Evolutionary conservation across 2,888 invertebrate genomes (phyloP), one percentile per base, ranked within the genome.

Genomic region (Argyresthia goedartella): DNA sequence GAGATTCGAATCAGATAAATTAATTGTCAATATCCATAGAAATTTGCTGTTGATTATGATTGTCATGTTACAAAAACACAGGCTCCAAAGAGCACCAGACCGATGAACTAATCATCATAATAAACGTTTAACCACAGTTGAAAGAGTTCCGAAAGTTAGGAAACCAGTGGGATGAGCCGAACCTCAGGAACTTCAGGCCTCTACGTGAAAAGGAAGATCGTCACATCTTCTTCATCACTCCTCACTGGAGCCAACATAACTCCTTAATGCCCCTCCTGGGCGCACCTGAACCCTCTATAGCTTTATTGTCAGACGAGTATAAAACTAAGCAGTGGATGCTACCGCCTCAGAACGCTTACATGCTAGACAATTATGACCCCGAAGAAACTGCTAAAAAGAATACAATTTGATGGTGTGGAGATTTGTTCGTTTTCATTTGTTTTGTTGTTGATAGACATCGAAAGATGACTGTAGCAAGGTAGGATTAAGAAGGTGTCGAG

Each of bases 131-230:
- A 11, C 14, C 10, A 41, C 61, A 91, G 91, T 73, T 90, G 64
- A 82, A 81, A 54, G 68, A 79, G 58, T 89, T 92, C 58, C 86
- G 90, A 11, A 81, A 73, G 47, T 59, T 91, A 8, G 74, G 85
- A 64, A 76, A 89, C 50, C 77, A 79, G 1, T 85, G 81, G 81
- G 84, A 85, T 52, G 79, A 86, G 50, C 87, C 81, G 0, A 80
- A 89, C 39, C 57, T 78, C 8, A 63, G 79, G n/a, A 91, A 91
- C 66, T 89, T 69, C 57, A 79, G 91, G 54, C 70, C 81, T 0
- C 66, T 88, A 1, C 88, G 89, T 64, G 77, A 81, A 1, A 60
- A 71, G 4, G 60, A 65, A 16, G 67, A 74, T 8, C 71, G 89
- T 41, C 75, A 75, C 14, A 57, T 91, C 0, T 88, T 88, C 57